phyloP scores from a whole-genome alignment of 2,888 invertebrate genomes.

The Torymus auratus region DNA sequence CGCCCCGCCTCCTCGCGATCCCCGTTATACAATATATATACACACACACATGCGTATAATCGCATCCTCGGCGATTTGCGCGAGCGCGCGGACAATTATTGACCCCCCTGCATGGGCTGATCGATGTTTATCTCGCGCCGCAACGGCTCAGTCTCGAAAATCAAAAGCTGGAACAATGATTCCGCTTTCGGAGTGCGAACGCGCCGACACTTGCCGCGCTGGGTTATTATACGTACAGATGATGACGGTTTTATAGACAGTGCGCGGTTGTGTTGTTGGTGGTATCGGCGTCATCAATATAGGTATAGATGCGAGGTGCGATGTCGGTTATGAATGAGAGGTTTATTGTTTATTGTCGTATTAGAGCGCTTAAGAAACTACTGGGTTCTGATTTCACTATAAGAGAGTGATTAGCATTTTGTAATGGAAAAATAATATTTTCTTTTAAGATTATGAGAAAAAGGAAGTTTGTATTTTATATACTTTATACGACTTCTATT shows the following conservation, averaged over 20 bases:
- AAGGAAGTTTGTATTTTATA: no score
- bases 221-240: no score
- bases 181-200: constrained; percentile 19
- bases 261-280: no score
- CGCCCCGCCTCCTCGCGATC: background rate
- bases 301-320: no score
- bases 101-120: background rate
- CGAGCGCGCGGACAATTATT: constrained; percentile 48
- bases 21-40: constrained; percentile 21
- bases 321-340: background rate
- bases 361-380: background rate
- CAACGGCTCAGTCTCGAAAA: background rate
- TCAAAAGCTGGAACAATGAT: constrained; percentile 29
- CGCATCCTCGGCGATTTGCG: constrained; percentile 40
- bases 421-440: no score
- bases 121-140: no score
- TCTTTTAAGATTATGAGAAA: no score
- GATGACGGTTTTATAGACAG: no score
- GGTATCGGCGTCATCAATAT: no score
- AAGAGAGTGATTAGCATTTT: background rate
- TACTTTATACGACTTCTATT: no score
- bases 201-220: background rate
- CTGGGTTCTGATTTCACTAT: background rate
- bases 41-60: background rate
- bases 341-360: constrained; percentile 20